These are phyloP conservation scores for Poeciliopsis presidionis DNA, from an alignment of 2,797 vertebrate species.

Conservation along the genomic window DNA sequence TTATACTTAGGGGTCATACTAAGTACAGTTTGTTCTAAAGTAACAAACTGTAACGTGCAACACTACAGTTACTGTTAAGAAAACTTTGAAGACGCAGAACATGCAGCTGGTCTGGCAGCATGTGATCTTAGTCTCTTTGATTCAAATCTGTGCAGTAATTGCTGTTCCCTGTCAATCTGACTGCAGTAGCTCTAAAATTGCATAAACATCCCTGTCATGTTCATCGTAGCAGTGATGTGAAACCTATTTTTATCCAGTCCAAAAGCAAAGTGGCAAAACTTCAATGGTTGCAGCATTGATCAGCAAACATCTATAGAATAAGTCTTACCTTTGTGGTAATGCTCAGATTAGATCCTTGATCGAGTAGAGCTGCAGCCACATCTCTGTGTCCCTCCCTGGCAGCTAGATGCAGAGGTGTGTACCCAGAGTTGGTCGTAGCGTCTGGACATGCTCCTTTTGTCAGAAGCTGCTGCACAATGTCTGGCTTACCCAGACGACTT, in stretches of 20 bases:
- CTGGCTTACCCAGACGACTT: constrained; percentile 92
- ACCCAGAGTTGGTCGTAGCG: constrained; percentile 92
- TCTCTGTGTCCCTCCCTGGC: constrained; percentile 94
- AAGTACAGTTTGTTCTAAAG: not conserved
- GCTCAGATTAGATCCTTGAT: constrained; percentile 89
- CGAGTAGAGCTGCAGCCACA: constrained; percentile 89
- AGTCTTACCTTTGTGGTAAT: constrained; percentile 91
- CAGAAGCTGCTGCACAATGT: constrained; percentile 93
- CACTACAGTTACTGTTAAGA: constrained; percentile 10
- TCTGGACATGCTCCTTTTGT: constrained; percentile 89
- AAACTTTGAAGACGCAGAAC: not conserved
- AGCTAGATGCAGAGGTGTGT: constrained; percentile 93
- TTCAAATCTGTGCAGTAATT: constrained; percentile 9
- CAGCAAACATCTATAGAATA: not conserved
- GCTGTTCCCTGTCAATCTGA: constrained; percentile 15
- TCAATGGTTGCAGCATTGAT: not conserved
- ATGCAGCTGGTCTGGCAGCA: constrained; percentile 8
- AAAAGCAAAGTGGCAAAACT: not conserved
- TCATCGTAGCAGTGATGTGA: not conserved
- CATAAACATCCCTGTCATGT: not conserved
- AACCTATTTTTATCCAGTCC: not conserved
- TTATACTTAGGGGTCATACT: constrained; percentile 11
- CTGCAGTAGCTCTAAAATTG: not conserved
- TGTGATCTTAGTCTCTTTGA: not conserved
- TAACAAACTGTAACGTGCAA: not conserved